phyloP scores from a whole-genome alignment of 2,888 invertebrate species.

The Mechanitis messenoides region DNA sequence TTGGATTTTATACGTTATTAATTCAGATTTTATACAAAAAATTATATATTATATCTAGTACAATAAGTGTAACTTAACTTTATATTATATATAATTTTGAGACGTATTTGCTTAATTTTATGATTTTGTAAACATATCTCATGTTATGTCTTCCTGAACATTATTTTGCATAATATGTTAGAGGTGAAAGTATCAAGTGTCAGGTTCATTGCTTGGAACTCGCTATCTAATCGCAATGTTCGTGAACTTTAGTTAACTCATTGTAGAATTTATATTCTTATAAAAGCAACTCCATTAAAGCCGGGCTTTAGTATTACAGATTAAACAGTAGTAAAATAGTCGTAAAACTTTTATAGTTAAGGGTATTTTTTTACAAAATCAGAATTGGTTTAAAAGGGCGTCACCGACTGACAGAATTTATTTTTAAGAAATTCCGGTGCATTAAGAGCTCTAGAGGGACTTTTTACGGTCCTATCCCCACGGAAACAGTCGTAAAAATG shows the following conservation, averaged over 20 bases:
- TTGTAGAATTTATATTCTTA: slow-evolving; percentile 25
- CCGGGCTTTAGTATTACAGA: slow-evolving; percentile 59
- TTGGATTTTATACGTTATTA: neutral
- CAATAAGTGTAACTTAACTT: too few species aligned
- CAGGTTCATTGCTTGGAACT: slow-evolving; percentile 25
- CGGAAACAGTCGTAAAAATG: slow-evolving; percentile 66
- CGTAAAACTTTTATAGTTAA: slow-evolving; percentile 66
- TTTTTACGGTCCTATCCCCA: slow-evolving; percentile 47
- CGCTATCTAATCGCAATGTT: slow-evolving; percentile 29
- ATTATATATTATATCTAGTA: too few species aligned
- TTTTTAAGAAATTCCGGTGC: slow-evolving; percentile 49
- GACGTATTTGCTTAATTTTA: too few species aligned
- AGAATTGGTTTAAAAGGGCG: slow-evolving; percentile 58
- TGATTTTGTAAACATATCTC: too few species aligned
- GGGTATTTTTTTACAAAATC: slow-evolving; percentile 63
- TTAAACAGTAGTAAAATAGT: slow-evolving; percentile 71
- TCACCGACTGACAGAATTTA: slow-evolving; percentile 48
- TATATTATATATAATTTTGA: too few species aligned
- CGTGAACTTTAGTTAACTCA: slow-evolving; percentile 30
- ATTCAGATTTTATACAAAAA: too few species aligned
- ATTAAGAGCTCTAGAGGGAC: slow-evolving; percentile 46
- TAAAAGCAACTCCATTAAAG: slow-evolving; percentile 40
- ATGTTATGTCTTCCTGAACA: too few species aligned
- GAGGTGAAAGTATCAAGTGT: neutral
- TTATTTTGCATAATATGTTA: too few species aligned